Conservation (phyloP, 2,113 vertebrate species). For the Chauna torquata region DNA sequence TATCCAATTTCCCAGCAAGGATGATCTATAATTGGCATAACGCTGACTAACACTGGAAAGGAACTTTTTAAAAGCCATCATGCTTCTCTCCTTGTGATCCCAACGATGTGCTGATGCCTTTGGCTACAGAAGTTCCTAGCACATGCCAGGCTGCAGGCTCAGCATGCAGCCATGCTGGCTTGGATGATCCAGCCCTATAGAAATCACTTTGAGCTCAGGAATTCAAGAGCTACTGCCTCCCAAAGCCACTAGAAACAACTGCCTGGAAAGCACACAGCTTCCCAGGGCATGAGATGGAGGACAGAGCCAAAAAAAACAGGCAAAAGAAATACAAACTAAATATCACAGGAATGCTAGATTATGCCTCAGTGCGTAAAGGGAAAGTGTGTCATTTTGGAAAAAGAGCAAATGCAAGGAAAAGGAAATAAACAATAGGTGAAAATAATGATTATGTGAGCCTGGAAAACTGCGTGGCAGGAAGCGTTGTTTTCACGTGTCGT, state of each 20-base stretch:
- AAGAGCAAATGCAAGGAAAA: not conserved
- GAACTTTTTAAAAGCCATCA: not conserved
- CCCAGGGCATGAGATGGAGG: not conserved
- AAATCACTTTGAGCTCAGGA: not conserved
- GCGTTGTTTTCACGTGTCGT: not conserved
- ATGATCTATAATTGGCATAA: not conserved
- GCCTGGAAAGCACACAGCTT: not conserved
- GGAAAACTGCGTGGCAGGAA: not conserved
- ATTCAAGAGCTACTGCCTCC: not conserved
- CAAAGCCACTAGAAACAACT: not conserved
- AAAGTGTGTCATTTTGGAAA: not conserved
- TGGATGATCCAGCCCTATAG: not conserved
- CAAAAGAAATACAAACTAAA: not conserved
- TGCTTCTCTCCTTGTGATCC: not conserved
- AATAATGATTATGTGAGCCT: not conserved
- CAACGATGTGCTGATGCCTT: not conserved
- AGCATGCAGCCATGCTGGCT: fast-evolving
- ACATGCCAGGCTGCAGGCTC: not conserved
- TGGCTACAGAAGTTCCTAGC: not conserved
- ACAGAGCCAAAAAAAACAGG: not conserved
- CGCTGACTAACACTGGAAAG: not conserved
- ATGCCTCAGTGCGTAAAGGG: not conserved
- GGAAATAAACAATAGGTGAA: not conserved
- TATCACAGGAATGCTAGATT: not conserved
- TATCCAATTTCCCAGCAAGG: not conserved